Conservation (phyloP, 2,113 vertebrate species). For the Oncorhynchus mykiss region DNA sequence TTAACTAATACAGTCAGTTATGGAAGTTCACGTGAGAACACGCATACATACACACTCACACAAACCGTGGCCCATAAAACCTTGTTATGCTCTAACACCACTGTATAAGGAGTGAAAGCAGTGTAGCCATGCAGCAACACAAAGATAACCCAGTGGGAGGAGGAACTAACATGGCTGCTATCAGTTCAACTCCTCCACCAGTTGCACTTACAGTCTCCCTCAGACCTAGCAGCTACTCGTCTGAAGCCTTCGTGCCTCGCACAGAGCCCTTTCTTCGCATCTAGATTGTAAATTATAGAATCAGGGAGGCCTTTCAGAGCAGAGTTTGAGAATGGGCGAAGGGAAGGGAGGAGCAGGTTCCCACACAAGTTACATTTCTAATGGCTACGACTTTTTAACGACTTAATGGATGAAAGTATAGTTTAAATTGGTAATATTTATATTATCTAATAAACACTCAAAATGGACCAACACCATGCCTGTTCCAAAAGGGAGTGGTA, state of each 20-base stretch:
- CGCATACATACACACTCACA: not conserved
- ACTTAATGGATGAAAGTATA: too few relatives aligned
- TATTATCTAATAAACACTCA: too few relatives aligned
- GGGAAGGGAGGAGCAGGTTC: not conserved
- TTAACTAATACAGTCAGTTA: slow-evolving; percentile 24
- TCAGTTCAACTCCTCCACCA: slow-evolving; percentile 60
- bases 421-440: too few relatives aligned
- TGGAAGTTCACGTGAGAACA: slow-evolving; percentile 7
- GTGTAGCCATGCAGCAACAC: slow-evolving; percentile 15
- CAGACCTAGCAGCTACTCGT: slow-evolving; percentile 84
- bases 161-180: slow-evolving; percentile 51
- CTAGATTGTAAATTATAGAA: slow-evolving; percentile 82
- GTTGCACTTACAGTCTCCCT: slow-evolving; percentile 80
- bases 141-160: slow-evolving; percentile 3
- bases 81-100: not conserved
- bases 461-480: too few relatives aligned
- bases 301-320: slow-evolving; percentile 57
- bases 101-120: slow-evolving; percentile 26
- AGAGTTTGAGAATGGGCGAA: slow-evolving; percentile 4
- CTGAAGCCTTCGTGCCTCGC: slow-evolving; percentile 85
- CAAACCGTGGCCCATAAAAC: slow-evolving; percentile 15
- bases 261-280: slow-evolving; percentile 86
- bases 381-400: too few relatives aligned
- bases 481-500: too few relatives aligned
- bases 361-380: not conserved